These are phyloP conservation scores for Cyphomyrmex costatus DNA, from an alignment of 1,140 invertebrate species.

Conservation along the genomic window DNA sequence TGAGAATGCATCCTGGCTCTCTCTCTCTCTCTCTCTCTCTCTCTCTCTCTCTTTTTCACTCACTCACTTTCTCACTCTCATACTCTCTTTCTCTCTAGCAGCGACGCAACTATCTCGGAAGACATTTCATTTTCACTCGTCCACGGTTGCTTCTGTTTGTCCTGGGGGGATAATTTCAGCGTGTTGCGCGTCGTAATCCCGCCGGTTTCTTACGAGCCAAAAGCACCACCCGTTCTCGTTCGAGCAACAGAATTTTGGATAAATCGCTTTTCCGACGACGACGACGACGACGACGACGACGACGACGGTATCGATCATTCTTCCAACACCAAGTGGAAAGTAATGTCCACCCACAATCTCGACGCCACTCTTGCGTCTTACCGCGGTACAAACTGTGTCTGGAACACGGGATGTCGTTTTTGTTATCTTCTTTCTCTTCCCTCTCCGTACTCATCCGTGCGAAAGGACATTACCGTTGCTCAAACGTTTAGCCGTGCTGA, in stretches of 20 bases:
- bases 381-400: constrained; percentile 3
- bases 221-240: constrained; percentile 24
- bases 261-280: not conserved
- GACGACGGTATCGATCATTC: constrained; percentile 59
- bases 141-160: constrained; percentile 57
- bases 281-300: not conserved
- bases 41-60: not conserved
- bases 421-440: not conserved
- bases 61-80: constrained; percentile 16
- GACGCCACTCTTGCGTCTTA: not conserved
- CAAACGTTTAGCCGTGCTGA: constrained; percentile 22
- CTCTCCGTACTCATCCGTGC: not conserved
- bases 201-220: constrained; percentile 28
- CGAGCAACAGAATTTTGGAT: constrained; percentile 33
- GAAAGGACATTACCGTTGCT: constrained; percentile 16
- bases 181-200: constrained; percentile 25
- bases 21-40: constrained; percentile 2
- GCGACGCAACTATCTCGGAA: constrained; percentile 82
- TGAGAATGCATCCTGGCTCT: constrained; percentile 71
- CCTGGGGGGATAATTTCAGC: constrained; percentile 53
- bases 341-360: constrained; percentile 14
- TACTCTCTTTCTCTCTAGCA: constrained; percentile 31
- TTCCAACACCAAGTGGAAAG: constrained; percentile 38
- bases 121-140: constrained; percentile 80
- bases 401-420: not conserved